A percentile compares a stretch with the other conserved stretches of the same genome.
Conservation (phyloP, 2,113 vertebrate genomes). For the Ictalurus furcatus region DNA sequence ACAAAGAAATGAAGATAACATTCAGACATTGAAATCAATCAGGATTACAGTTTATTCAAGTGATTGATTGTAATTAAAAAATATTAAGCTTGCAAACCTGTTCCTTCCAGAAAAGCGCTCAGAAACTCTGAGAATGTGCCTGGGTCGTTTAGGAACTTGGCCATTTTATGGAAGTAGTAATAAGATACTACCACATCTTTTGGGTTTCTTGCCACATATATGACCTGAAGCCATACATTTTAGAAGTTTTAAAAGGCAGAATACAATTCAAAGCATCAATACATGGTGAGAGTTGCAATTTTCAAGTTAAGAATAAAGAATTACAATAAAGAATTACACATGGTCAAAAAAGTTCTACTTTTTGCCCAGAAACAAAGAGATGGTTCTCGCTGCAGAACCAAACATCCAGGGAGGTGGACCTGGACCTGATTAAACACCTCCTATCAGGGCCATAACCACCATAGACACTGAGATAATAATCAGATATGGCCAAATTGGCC, state of each 20-base stretch:
- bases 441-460: not conserved
- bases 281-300: not conserved
- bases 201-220: conserved; percentile 84
- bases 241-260: not conserved
- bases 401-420: not conserved
- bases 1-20: conserved; percentile 15
- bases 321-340: not conserved
- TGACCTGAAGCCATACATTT: conserved; percentile 67
- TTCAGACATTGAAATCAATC: not conserved
- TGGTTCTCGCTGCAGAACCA: not conserved
- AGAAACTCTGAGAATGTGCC: conserved; percentile 77
- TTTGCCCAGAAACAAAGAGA: not conserved
- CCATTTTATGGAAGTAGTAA: conserved; percentile 82
- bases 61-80: not conserved
- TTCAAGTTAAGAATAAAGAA: not conserved
- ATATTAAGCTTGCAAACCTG: conserved; percentile 62
- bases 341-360: not conserved
- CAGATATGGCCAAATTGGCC: too few species aligned
- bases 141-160: conserved; percentile 78
- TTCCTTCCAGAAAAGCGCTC: conserved; percentile 71
- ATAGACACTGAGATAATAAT: too few species aligned
- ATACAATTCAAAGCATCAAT: not conserved
- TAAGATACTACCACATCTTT: conserved; percentile 83
- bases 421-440: not conserved
- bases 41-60: not conserved